These are phyloP conservation scores for Megaceryle torquata DNA, from an alignment of 2,113 vertebrate species.

Conservation along the genomic window DNA sequence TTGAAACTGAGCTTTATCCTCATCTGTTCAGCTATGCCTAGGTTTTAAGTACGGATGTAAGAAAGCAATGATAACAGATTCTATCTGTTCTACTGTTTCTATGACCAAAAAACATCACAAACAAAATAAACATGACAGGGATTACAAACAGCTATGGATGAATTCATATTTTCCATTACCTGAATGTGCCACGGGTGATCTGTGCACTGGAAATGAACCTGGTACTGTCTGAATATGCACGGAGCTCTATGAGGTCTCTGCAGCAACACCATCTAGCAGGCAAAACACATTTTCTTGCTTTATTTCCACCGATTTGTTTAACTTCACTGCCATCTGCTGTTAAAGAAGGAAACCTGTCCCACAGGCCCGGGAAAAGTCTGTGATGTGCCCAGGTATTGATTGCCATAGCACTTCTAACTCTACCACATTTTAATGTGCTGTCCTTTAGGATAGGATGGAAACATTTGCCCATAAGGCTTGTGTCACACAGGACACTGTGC, in stretches of 20 bases:
- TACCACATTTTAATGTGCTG: not conserved
- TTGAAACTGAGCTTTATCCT: slow-evolving; percentile 39
- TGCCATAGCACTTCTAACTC: not conserved
- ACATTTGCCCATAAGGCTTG: not conserved
- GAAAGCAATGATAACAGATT: not conserved
- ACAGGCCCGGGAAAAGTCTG: not conserved
- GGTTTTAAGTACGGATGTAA: not conserved
- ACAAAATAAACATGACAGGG: not conserved
- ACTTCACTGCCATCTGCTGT: slow-evolving; percentile 77
- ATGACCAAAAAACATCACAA: not conserved
- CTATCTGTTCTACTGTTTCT: not conserved
- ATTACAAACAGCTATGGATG: not conserved
- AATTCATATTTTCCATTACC: not conserved
- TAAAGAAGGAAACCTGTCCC: not conserved
- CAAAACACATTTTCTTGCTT: not conserved
- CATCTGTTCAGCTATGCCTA: not conserved
- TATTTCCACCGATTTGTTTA: slow-evolving; percentile 66
- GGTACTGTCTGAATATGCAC: not conserved
- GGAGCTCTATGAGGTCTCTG: not conserved
- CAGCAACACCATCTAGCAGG: not conserved
- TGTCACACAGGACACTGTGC: not conserved
- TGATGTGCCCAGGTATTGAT: no score
- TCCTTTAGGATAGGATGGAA: not conserved
- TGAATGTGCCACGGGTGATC: not conserved
- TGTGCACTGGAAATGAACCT: slow-evolving; percentile 2